Base-by-base conservation (phyloP, 2,113 vertebrate genomes). In the Triplophysa dalaica region DNA sequence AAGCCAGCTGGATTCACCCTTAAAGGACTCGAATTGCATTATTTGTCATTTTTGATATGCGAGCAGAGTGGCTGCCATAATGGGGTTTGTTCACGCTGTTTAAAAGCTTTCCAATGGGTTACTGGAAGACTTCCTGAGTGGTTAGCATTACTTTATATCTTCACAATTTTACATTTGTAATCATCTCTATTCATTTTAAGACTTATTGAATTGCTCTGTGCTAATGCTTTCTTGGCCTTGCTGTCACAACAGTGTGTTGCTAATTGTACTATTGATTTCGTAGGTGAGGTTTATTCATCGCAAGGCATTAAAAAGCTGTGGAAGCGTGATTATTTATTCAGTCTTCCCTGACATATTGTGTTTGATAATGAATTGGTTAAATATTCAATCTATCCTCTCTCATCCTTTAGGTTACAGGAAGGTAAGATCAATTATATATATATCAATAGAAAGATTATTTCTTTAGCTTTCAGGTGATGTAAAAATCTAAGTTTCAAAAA, bases 251-350 rank as follows among this genome's bases (percentile, higher is more conserved):
- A 62, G 78, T 11, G 66, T 73, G 81, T 83, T 75, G 76, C 68
- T 85, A 14, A n/a, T 50, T 73, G n/a, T 72, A 48, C 65, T 88
- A 83, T 90, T 90, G 73, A 87, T 88, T 38, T 81, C 84, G n/a
- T 66, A 17, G 41, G 82, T 82, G 78, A 58, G 72, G 63, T 76
- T 75, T 86, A 85, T 86, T 85, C 86, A 81, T 84, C 62, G 84
- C 63, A 79, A 82, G 52, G 82, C 83, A 87, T 88, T 86, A 84
- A 83, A 70, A 85, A 86, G 70, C 78, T 82, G 43, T 2, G 60
- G 79, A 82, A 85, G 77, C 70, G 68, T 83, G 82, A 88, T 90
- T 87, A 83, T 77, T 70, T 82, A 79, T 78, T 78, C 72, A 61
- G 68, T 78, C 38, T 74, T 7, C 52, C 61, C 80, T 74, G 82